Base-by-base conservation (phyloP, 1,140 invertebrate genomes). In the Cardiocondyla obscurior region DNA sequence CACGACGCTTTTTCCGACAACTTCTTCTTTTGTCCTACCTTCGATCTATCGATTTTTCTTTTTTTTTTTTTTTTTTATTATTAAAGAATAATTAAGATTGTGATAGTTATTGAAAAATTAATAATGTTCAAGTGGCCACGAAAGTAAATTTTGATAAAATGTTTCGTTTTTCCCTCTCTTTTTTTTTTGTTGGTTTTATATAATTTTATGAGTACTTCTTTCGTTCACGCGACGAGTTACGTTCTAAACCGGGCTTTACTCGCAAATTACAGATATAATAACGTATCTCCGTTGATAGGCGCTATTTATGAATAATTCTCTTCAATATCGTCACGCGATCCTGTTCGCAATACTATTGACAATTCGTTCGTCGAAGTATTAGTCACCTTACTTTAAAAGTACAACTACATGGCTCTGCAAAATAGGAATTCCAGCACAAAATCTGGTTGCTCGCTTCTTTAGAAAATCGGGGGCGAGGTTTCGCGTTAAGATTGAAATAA, bases 241-340 rank as follows among this genome's bases (percentile, higher is more conserved):
- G 39, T 44, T 14, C 30, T 28, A 70, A 14, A 12, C 39, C 33
- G 6, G 22, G 36, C n/a, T 72, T 73, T 73, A 58, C 16, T 28
- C 14, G 25, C 36, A 14, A 28, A 25, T 72, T 57, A 33, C 19
- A 39, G 53, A 42, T 51, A 28, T 58, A 73, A 73, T 53, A 73
- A 73, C 33, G 14, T 72, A 55, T 39, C 10, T 51, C 19, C 1
- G 12, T 70, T 28, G 51, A 57, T 57, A 39, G 22, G 12, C 49
- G 14, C 4, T 58, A n/a, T 25, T 33, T 72, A 60, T 58, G 70
- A 73, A 73, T 73, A 58, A 73, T 73, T 73, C 60, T 70, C 53
- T 22, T 73, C 70, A 33, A 42, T 73, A 19, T 10, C 22, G 53
- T 58, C 70, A 60, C 33, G 70, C 70, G 36, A 73, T 39, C 4